Evolutionary conservation across 1,140 invertebrate genomes (phyloP), one percentile per base, ranked within the genome.

Genomic region (Grapholita molesta): DNA sequence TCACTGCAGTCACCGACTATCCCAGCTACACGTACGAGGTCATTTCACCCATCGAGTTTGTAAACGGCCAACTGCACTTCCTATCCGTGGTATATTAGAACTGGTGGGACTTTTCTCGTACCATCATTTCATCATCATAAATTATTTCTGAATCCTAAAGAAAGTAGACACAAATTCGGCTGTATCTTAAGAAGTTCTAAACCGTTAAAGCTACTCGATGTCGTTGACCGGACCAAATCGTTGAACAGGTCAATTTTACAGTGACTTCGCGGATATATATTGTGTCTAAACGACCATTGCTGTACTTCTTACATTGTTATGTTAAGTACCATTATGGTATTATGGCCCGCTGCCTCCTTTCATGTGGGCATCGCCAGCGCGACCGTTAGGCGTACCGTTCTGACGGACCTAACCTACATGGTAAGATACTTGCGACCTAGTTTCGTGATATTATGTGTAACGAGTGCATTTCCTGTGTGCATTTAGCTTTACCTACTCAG

Each of bases 341-440:
- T 18, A 21, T 48, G 42, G 42, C 42, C 8, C 55, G 55, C 55
- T 61, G 55, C 12, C 55, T 28, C 55, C 24, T 28, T 15, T 61
- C 24, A 15, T 28, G 3, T 61, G 28, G 55, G 12, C 25, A 28
- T 15, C 55, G n/a, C 23, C 8, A 32, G 64, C 6, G 64, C 33
- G 21, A 48, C 68, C 68, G 55, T 69, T 69, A 69, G 53, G 30
- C 55, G 55, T 33, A 69, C 55, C 55, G 68, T 69, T 35, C 35
- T 33, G 35, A 25, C 55, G 57, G 55, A 69, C 55, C 32, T 64
- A 42, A 38, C 55, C 55, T 61, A 48, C 68, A 25, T 42, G 24
- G 32, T 25, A 64, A 38, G 38, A 67, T 67, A 68, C 66, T 67
- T 53, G 35, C 28, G 15, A 35, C 66, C 66, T 28, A 42, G 12